Conservation (phyloP, 2,113 vertebrate genomes). For the Protomyctophum bolini region DNA sequence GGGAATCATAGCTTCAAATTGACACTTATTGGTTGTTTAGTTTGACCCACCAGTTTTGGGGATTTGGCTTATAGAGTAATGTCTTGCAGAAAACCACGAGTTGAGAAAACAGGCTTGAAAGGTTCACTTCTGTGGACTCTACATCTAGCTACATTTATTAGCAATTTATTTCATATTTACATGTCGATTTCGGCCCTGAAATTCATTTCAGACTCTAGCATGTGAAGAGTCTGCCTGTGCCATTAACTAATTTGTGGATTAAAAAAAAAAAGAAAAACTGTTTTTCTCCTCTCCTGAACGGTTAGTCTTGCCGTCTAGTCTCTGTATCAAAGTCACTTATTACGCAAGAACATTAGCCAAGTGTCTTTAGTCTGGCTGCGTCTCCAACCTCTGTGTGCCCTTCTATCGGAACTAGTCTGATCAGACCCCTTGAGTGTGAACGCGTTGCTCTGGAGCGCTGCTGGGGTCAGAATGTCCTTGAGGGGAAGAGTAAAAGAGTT, state of each 20-base stretch:
- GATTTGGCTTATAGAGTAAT: too few species aligned
- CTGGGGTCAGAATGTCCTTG: conserved; percentile 5
- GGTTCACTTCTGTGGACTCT: too few species aligned
- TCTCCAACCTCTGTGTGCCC: not conserved
- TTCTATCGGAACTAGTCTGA: not conserved
- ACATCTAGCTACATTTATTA: too few species aligned
- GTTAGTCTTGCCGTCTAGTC: not conserved
- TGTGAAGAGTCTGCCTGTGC: too few species aligned
- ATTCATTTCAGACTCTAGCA: too few species aligned
- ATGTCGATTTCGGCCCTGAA: too few species aligned
- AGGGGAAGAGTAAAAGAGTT: conserved; percentile 14
- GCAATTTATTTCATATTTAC: too few species aligned
- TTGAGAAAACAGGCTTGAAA: too few species aligned
- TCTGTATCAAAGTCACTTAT: not conserved
- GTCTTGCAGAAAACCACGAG: too few species aligned
- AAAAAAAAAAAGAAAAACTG: not conserved
- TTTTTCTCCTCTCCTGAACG: not conserved
- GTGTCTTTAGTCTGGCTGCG: not conserved
- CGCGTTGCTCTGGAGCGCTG: conserved; percentile 1
- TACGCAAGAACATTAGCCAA: not conserved
- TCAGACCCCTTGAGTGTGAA: not conserved
- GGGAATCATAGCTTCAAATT: not conserved
- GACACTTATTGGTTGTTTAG: too few species aligned
- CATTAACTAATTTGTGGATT: too few species aligned
- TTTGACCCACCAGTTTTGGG: too few species aligned